phyloP scores from a whole-genome alignment of 2,113 vertebrate genomes.

The Clupea harengus region DNA sequence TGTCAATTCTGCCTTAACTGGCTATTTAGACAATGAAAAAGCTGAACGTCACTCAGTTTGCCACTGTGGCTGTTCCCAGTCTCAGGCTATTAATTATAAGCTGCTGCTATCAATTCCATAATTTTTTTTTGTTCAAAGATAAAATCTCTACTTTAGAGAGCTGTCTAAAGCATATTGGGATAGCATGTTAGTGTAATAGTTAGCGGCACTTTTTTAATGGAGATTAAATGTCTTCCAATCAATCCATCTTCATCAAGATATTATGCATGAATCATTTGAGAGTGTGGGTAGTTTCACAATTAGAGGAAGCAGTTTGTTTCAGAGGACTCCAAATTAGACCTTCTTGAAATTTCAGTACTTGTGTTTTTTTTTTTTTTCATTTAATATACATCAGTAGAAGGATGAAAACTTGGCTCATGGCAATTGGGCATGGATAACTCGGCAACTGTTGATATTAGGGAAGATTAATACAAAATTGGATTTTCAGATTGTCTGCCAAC shows the following conservation, averaged over 20 bases:
- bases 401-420: too few species aligned
- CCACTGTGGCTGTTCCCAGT: not conserved
- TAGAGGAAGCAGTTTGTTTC: too few species aligned
- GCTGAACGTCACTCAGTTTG: not conserved
- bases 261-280: slow-evolving; percentile 8
- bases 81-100: not conserved
- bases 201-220: not conserved
- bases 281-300: not conserved
- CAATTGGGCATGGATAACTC: too few species aligned
- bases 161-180: not conserved
- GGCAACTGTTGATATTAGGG: too few species aligned
- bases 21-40: not conserved
- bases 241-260: not conserved
- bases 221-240: not conserved
- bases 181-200: not conserved
- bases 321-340: too few species aligned
- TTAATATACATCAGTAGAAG: too few species aligned
- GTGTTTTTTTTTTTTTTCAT: too few species aligned
- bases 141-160: slow-evolving; percentile 9
- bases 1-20: not conserved
- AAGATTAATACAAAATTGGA: too few species aligned
- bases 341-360: too few species aligned
- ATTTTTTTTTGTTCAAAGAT: not conserved
- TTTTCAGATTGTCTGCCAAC: too few species aligned
- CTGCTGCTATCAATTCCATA: not conserved